A percentile compares a stretch with the other conserved stretches of the same genome.
These are phyloP conservation scores for Drosophila villosipedis DNA, from an alignment of 2,888 invertebrate species.

Conservation along the genomic window DNA sequence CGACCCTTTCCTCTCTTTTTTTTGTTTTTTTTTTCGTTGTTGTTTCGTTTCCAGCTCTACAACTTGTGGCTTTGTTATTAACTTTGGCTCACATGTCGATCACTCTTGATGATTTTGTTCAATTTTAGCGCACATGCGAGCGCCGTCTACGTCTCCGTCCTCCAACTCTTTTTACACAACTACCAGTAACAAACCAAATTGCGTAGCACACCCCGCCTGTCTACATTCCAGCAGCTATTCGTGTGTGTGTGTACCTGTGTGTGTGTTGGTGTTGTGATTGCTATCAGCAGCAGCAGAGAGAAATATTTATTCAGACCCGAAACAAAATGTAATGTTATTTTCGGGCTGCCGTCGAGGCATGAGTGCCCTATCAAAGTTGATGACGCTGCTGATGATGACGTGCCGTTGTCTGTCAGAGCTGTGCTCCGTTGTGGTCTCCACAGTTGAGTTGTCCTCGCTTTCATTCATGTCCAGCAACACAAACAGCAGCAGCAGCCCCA, in stretches of 20 bases:
- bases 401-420: conserved; percentile 58
- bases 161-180: conserved; percentile 21
- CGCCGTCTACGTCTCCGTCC: conserved; percentile 69
- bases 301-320: conserved; percentile 82
- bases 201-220: conserved; percentile 43
- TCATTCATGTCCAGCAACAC: conserved; percentile 64
- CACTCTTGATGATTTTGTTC: conserved; percentile 82
- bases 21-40: background rate
- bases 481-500: conserved; percentile 3
- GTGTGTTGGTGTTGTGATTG: conserved; percentile 71
- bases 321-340: conserved; percentile 73
- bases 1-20: conserved; percentile 24
- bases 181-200: conserved; percentile 24
- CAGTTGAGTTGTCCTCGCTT: conserved; percentile 72
- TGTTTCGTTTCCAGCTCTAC: background rate
- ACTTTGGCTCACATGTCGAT: conserved; percentile 83
- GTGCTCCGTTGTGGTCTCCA: conserved; percentile 36
- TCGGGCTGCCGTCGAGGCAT: conserved; percentile 53
- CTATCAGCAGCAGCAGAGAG: conserved; percentile 60
- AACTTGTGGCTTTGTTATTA: conserved; percentile 76
- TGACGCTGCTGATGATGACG: conserved; percentile 76
- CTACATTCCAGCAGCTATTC: conserved; percentile 63
- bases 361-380: conserved; percentile 70
- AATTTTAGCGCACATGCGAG: conserved; percentile 80
- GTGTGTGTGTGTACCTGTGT: conserved; percentile 16